Base-by-base conservation (phyloP, 2,113 vertebrate genomes). In the Larimichthys polyactis region DNA sequence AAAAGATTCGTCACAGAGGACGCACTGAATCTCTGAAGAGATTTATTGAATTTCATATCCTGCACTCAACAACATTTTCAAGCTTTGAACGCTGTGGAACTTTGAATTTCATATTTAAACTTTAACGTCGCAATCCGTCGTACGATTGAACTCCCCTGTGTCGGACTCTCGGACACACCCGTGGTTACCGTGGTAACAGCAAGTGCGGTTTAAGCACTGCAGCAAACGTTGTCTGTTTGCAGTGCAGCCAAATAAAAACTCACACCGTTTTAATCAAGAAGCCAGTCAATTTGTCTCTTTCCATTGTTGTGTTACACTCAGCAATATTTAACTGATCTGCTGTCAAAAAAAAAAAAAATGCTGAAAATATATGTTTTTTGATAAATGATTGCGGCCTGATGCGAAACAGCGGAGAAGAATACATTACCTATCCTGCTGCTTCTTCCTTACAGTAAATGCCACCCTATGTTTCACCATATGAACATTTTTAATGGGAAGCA, bases 81-180 rank as follows among this genome's bases (percentile, higher is more conserved):
- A 57, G 24, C 6, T 64, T 12, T 58, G 10, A 0, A 52, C 55
- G 19, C 55, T 46, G 58, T 14, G 1, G 14, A 63, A 49, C 2
- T 49, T 71, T 78, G 51, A 59, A 70, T 24, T 71, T 71, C 19
- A 71, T 32, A 24, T 46, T 68, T 52, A 52, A 70, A 12, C 9
- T 55, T 40, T 27, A 19, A 60, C 55, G 15, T 16, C 43, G 19
- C 51, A 32, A 51, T 68, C 27, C 48, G 24, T 20, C 48, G 24
- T 29, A 3, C 17, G 10, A 51, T 51, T 59, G 48, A 6, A 40
- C 3, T 29, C 32, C 60, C 1, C 36, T 1, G 22, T 27, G 22
- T 58, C 12, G 14, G 29, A n/a, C n/a, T n/a, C 9, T 59, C 12
- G 57, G n/a, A 16, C 36, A 46, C 69, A 29, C 54, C 10, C 3